Evolutionary conservation across 2,888 invertebrate species (phyloP).

Genomic region (Campoplex capitator): DNA sequence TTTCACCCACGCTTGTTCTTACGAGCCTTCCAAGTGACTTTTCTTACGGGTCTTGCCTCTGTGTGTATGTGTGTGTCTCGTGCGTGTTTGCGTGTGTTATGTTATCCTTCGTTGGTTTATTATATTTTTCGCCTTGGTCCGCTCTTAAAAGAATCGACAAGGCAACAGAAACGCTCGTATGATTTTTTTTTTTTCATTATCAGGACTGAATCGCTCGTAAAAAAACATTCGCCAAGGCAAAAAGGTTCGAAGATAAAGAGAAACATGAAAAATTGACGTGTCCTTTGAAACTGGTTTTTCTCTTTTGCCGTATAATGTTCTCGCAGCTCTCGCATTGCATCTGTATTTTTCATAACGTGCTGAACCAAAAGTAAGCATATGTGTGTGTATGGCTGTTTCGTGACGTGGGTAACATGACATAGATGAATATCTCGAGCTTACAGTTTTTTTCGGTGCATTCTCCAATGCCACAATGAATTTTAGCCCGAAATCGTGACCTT

Average conservation of each 20-base stretch:
- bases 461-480: background rate
- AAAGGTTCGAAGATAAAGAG: constrained; percentile 23
- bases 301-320: constrained; percentile 19
- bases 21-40: constrained; percentile 16
- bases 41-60: constrained; percentile 11
- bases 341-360: constrained; percentile 10
- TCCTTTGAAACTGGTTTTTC: constrained; percentile 53
- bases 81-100: background rate
- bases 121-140: constrained; percentile 57
- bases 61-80: background rate
- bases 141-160: constrained; percentile 46
- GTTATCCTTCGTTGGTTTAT: constrained; percentile 40
- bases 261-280: constrained; percentile 34
- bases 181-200: constrained; percentile 20
- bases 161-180: constrained; percentile 14
- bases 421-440: background rate
- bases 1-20: constrained; percentile 26
- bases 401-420: background rate
- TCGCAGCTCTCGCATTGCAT: constrained; percentile 12
- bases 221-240: constrained; percentile 18
- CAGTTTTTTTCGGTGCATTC: background rate
- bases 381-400: background rate
- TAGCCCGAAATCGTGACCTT: background rate
- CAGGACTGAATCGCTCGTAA: constrained; percentile 9
- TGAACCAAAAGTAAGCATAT: background rate